Evolutionary conservation across 2,888 invertebrate genomes (phyloP), one percentile per base, ranked within the genome.

Genomic region (Ophion ventricosus): DNA sequence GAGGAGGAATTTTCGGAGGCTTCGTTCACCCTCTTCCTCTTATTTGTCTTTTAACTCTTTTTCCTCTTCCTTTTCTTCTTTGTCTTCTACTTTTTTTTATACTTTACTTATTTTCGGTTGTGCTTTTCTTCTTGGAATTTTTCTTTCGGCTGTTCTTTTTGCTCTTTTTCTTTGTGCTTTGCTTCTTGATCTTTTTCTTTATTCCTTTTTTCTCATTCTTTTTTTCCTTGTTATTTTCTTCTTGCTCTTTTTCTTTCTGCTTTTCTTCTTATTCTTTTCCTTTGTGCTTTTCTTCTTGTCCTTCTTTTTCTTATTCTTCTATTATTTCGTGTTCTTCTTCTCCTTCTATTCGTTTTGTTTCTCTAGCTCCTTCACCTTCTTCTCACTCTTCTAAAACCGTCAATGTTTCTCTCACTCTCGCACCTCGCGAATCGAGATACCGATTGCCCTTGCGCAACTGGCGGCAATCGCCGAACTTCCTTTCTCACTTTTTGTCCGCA

Each of bases 401-500:
- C 49, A 49, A 49, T 49, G 14, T 49, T 49, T 2, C 49, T 2
- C 49, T 49, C 1, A 49, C 14, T 49, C 17, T 2, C 17, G 14
- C 49, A 49, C 49, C 4, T 29, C 40, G 57, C 20, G 17, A 29
- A 63, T 63, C 17, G 29, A 29, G 23, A 29, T 17, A 63, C 3
- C 8, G 29, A 63, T 49, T 26, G 26, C n/a, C 26, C 49, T 74
- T 74, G 63, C 63, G 29, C 74, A 49, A 63, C 49, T 63, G 17
- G 25, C 17, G 17, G 10, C 49, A 74, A 61, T 14, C 59, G 7
- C 26, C 10, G 5, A 72, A 61, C 25, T 59, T 25, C 35, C 57
- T 57, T 23, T 43, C 25, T 20, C 43, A 59, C 25, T 59, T 20
- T 73, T 25, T 63, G 17, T 26, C 40, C 20, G 23, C 40, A 23